A percentile compares a stretch with the other conserved stretches of the same genome.
These are phyloP conservation scores for Percopsis transmontana DNA, from an alignment of 2,113 vertebrate genomes.

Conservation along the genomic window DNA sequence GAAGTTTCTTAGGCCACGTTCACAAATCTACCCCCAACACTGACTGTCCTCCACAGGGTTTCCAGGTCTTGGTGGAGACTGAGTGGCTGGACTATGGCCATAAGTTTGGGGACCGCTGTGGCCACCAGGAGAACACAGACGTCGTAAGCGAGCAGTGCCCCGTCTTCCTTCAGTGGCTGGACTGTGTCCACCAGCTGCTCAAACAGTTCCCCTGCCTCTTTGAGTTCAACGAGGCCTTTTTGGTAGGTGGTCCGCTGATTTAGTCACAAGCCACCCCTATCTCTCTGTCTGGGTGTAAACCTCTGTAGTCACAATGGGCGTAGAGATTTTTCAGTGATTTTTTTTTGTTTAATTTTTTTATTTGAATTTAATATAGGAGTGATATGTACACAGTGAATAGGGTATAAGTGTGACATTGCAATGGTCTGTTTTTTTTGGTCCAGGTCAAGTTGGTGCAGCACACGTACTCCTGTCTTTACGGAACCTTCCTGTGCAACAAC, in stretches of 20 bases:
- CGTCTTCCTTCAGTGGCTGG: constrained; percentile 97
- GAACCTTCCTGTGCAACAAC: constrained; percentile 97
- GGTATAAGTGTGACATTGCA: not conserved
- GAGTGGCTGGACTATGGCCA: constrained; percentile 99
- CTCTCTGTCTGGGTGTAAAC: too few relatives aligned
- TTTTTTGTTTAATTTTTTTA: not conserved
- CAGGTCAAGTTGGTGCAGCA: constrained; percentile 99
- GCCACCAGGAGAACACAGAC: constrained; percentile 94
- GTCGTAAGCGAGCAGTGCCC: constrained; percentile 97
- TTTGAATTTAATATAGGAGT: too few relatives aligned
- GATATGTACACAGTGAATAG: not conserved
- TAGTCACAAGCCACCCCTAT: too few relatives aligned
- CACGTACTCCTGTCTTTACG: constrained; percentile 96
- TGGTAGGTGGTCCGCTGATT: too few relatives aligned
- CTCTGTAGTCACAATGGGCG: too few relatives aligned
- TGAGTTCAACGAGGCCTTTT: constrained; percentile 98
- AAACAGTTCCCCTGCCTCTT: constrained; percentile 99
- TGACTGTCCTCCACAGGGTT: constrained; percentile 79
- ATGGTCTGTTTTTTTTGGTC: not conserved
- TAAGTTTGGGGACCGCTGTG: constrained; percentile 97
- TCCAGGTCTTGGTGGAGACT: constrained; percentile 96
- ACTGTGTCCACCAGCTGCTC: constrained; percentile 98
- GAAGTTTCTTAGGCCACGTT: too few relatives aligned
- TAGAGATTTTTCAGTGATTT: not conserved
- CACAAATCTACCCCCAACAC: too few relatives aligned